Evolutionary conservation across 2,888 invertebrate genomes (phyloP).

Genomic region (Cancer borealis): DNA sequence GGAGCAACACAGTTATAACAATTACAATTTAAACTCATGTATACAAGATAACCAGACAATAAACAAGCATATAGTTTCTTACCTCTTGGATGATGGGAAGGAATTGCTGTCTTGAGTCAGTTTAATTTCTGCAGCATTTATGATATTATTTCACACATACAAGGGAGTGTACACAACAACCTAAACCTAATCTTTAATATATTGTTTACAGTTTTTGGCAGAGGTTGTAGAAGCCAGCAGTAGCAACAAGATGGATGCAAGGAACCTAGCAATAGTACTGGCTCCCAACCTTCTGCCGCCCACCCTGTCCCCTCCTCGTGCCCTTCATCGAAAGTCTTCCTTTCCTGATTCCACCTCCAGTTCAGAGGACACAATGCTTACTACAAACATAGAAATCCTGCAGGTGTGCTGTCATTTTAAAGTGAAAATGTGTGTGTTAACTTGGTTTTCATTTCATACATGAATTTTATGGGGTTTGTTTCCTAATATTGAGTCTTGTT

Average conservation of each 20-base stretch:
- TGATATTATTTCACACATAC: background rate
- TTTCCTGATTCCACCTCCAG: background rate
- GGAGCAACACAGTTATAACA: background rate
- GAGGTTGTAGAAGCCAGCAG: conserved; percentile 80
- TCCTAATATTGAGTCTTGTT: background rate
- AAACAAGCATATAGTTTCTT: background rate
- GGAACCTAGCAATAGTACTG: conserved; percentile 91
- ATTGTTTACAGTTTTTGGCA: conserved; percentile 34
- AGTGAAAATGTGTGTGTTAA: background rate
- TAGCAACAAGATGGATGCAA: conserved; percentile 90
- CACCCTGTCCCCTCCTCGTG: conserved; percentile 50
- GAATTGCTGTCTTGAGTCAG: background rate
- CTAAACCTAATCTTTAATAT: background rate
- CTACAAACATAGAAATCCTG: conserved; percentile 74
- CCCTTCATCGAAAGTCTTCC: conserved; percentile 37
- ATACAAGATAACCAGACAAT: background rate
- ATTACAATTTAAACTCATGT: background rate
- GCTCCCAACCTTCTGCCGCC: conserved; percentile 91
- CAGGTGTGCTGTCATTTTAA: conserved; percentile 59
- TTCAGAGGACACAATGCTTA: conserved; percentile 69
- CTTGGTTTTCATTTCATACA: background rate
- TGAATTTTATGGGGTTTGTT: background rate
- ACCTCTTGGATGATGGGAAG: background rate
- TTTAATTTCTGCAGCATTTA: background rate
- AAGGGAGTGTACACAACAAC: background rate